Conservation (phyloP, 2,113 vertebrate species). For the Prinia subflava region DNA sequence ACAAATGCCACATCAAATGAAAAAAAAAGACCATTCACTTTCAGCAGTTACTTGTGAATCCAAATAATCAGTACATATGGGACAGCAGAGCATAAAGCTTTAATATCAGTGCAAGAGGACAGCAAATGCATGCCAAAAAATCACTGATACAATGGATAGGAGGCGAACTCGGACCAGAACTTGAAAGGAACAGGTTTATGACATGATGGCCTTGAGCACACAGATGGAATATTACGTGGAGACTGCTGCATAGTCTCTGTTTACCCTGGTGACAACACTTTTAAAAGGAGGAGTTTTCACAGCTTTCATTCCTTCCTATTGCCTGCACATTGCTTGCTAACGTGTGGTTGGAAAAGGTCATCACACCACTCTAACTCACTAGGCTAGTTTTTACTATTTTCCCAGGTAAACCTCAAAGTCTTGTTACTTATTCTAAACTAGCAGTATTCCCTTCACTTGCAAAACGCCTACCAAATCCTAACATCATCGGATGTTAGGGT, state of each 20-base stretch:
- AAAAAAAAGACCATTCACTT: background rate
- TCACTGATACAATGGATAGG: background rate
- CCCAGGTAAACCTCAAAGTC: background rate
- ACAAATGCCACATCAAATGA: background rate
- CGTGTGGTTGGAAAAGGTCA: background rate
- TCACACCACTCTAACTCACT: background rate
- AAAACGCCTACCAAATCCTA: background rate
- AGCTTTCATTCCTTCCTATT: background rate
- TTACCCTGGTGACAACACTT: background rate
- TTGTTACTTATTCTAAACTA: background rate
- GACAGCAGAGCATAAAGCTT: background rate
- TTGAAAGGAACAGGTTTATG: background rate
- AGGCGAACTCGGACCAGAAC: background rate
- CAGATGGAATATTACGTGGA: background rate
- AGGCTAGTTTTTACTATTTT: background rate
- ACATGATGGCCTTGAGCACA: background rate
- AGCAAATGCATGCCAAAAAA: background rate
- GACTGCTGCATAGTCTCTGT: background rate
- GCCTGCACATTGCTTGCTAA: background rate
- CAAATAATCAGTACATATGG: background rate
- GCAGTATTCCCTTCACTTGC: background rate
- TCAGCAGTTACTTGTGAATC: background rate
- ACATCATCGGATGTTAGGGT: background rate
- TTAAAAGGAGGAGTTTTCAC: background rate
- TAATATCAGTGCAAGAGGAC: background rate